Evolutionary conservation across 1,140 invertebrate species (phyloP).

Genomic region (Drosophila sechellia): DNA sequence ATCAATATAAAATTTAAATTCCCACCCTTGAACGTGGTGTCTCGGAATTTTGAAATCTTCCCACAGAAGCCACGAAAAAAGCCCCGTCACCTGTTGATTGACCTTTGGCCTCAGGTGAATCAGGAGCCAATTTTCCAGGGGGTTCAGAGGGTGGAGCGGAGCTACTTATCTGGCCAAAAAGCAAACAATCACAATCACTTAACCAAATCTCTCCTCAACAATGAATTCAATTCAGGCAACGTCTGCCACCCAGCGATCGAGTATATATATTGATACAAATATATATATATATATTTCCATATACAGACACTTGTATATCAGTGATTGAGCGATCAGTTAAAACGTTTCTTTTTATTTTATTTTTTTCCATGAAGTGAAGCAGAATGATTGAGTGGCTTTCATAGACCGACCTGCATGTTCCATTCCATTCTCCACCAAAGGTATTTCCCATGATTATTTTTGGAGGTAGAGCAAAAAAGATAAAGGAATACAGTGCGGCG

Average conservation of each 20-base stretch:
- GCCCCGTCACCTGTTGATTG: constrained; percentile 45
- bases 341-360: constrained; percentile 54
- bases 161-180: constrained; percentile 42
- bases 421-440: constrained; percentile 35
- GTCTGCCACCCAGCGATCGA: constrained; percentile 35
- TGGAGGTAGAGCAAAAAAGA: constrained; percentile 45
- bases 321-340: constrained; percentile 82
- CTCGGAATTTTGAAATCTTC: constrained; percentile 18
- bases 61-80: constrained; percentile 29
- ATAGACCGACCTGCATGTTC: constrained; percentile 54
- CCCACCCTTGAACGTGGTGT: background rate
- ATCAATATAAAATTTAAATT: constrained; percentile 17
- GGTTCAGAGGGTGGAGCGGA: background rate
- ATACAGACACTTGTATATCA: constrained; percentile 53
- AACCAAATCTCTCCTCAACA: constrained; percentile 38
- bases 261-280: constrained; percentile 6
- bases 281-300: constrained; percentile 17
- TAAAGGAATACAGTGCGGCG: constrained; percentile 19
- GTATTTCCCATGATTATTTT: constrained; percentile 59
- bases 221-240: constrained; percentile 59
- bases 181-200: constrained; percentile 55
- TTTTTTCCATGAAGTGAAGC: constrained; percentile 57
- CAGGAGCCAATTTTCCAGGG: background rate
- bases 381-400: constrained; percentile 77
- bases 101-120: constrained; percentile 36